Evolutionary conservation across 2,113 vertebrate species (phyloP).

Genomic region (Chaetodon trifascialis): DNA sequence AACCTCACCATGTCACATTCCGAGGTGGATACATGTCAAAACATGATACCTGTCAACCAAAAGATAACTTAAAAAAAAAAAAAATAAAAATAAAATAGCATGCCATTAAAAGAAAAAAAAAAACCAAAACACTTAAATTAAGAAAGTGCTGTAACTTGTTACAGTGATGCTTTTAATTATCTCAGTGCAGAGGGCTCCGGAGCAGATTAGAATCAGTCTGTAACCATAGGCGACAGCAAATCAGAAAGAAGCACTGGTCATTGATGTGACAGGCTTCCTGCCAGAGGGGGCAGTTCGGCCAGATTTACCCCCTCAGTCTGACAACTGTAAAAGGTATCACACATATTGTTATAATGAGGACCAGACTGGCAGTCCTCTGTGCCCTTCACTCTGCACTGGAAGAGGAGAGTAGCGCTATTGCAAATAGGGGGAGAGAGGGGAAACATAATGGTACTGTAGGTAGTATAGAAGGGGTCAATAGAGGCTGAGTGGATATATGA

Average conservation of each 20-base stretch:
- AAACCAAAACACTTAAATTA: slow-evolving; percentile 3
- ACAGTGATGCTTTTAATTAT: slow-evolving; percentile 77
- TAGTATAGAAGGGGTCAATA: neutral
- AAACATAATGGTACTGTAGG: neutral
- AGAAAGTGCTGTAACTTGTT: slow-evolving; percentile 48
- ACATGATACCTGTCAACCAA: slow-evolving; percentile 40
- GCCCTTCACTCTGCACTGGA: slow-evolving; percentile 67
- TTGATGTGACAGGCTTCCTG: slow-evolving; percentile 78
- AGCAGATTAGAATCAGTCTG: slow-evolving; percentile 77
- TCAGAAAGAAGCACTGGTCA: slow-evolving; percentile 76
- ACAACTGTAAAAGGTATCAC: slow-evolving; percentile 84
- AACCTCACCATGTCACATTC: slow-evolving; percentile 48
- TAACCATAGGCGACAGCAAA: slow-evolving; percentile 78
- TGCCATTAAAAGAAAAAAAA: neutral
- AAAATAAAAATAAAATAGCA: neutral
- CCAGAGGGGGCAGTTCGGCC: slow-evolving; percentile 74
- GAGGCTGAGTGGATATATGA: slow-evolving; percentile 18
- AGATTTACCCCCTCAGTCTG: slow-evolving; percentile 77
- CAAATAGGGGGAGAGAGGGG: neutral
- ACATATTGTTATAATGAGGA: slow-evolving; percentile 85
- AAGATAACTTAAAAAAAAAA: neutral
- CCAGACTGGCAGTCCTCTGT: slow-evolving; percentile 66
- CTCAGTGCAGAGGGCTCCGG: slow-evolving; percentile 48
- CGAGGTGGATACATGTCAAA: slow-evolving; percentile 28
- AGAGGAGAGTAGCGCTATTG: slow-evolving; percentile 25